Percentiles rank a stretch among this genome's conserved stretches.
phyloP scores from a whole-genome alignment of 2,797 vertebrate species.

The Cuniculus paca region DNA sequence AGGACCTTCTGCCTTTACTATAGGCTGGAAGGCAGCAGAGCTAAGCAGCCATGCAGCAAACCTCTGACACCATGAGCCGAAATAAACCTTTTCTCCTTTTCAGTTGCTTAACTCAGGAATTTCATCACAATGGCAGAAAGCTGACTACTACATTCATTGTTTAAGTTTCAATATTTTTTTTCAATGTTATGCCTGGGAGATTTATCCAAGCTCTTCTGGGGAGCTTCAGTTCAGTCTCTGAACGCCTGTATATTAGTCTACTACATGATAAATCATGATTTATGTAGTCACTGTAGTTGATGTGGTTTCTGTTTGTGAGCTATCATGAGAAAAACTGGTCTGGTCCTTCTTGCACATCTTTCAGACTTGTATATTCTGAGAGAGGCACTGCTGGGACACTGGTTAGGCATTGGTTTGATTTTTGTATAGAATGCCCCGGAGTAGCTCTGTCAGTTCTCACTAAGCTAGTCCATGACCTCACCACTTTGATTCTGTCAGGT shows the following conservation, averaged over 20 bases:
- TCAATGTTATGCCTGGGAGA: background rate
- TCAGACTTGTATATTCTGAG: background rate
- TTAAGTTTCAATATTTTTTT: background rate
- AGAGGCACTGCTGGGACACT: background rate
- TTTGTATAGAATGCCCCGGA: background rate
- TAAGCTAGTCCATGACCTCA: background rate
- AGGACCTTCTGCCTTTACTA: background rate
- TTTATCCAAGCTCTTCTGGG: background rate
- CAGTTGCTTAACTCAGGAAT: background rate
- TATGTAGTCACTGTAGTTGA: background rate
- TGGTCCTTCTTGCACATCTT: background rate
- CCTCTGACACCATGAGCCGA: background rate
- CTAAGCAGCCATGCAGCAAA: background rate
- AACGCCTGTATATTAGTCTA: background rate
- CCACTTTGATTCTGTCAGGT: background rate
- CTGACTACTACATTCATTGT: background rate
- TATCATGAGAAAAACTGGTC: background rate
- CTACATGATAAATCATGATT: too few species aligned
- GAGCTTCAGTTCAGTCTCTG: background rate
- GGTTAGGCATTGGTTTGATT: background rate
- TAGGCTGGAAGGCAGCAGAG: background rate
- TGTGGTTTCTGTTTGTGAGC: background rate
- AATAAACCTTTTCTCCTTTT: background rate
- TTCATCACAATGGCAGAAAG: background rate
- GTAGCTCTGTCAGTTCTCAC: background rate